Conservation (phyloP, 2,113 vertebrate species). For the Brienomyrus brachyistius region DNA sequence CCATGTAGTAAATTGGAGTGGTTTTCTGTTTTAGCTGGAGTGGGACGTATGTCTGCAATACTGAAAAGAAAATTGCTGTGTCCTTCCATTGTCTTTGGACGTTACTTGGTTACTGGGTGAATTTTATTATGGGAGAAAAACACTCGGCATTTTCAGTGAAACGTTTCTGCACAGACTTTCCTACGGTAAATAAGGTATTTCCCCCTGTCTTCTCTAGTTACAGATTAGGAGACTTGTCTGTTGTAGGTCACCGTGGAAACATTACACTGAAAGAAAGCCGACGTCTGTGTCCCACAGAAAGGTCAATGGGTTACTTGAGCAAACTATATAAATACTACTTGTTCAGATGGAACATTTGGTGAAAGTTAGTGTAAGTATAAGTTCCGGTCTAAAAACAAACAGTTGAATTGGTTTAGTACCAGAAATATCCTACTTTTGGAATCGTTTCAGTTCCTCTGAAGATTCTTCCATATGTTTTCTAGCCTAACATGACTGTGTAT, state of each 20-base stretch:
- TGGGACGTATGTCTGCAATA: neutral
- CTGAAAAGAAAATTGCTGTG: neutral
- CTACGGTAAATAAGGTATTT: neutral
- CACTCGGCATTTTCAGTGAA: neutral
- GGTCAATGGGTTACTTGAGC: neutral
- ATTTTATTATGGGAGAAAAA: neutral
- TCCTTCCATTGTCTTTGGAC: neutral
- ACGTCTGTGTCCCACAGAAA: neutral
- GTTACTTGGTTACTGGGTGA: neutral
- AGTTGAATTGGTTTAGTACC: neutral
- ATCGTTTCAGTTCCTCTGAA: neutral
- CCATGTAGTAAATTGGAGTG: neutral
- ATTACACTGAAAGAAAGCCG: neutral
- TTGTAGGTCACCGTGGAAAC: neutral
- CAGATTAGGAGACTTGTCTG: neutral
- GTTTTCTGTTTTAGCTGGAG: neutral
- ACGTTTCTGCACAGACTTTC: neutral
- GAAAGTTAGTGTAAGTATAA: neutral
- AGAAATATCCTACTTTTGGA: neutral
- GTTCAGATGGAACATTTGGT: neutral
- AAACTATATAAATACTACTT: neutral
- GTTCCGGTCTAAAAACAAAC: neutral
- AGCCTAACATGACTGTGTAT: neutral
- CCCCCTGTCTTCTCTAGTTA: neutral
- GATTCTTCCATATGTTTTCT: neutral